These are phyloP conservation scores for Phocides pigmalion DNA, from an alignment of 1,140 invertebrate genomes.

Conservation along the genomic window DNA sequence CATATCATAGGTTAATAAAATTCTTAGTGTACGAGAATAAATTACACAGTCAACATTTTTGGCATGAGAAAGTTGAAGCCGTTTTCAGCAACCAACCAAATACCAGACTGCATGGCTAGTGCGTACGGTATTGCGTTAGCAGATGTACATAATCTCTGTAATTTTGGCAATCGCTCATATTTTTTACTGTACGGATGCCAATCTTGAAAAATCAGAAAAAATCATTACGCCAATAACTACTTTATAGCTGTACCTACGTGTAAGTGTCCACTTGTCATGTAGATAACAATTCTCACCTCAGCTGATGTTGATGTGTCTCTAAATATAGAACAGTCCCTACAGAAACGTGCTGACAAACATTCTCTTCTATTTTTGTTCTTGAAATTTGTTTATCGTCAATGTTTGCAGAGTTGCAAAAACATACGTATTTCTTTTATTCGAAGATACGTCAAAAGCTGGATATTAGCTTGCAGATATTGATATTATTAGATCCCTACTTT, in stretches of 20 bases:
- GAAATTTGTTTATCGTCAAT: slow-evolving; percentile 1
- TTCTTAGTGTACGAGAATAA: background rate
- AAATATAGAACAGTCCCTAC: slow-evolving; percentile 10
- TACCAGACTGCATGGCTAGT: background rate
- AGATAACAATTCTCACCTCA: background rate
- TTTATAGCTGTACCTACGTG: background rate
- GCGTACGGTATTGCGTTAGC: slow-evolving; percentile 1
- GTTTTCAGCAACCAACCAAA: slow-evolving; percentile 30
- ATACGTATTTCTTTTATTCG: background rate
- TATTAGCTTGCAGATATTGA: too few relatives aligned
- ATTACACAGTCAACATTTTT: slow-evolving; percentile 11
- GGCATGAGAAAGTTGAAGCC: slow-evolving; percentile 43
- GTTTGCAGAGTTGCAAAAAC: background rate
- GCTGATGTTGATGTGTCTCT: background rate
- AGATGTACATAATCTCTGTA: background rate
- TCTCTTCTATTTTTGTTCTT: slow-evolving; percentile 6
- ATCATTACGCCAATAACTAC: slow-evolving; percentile 3
- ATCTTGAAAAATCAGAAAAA: background rate
- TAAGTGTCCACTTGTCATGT: slow-evolving; percentile 3
- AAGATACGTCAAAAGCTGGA: background rate
- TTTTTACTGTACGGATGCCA: slow-evolving; percentile 1
- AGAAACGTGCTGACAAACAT: slow-evolving; percentile 19
- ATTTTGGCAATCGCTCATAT: slow-evolving; percentile 1
- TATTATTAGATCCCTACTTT: too few relatives aligned
- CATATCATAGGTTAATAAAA: background rate